A percentile compares a stretch with the other conserved stretches of the same genome.
phyloP scores from a whole-genome alignment of 2,797 vertebrate genomes.

The Melanotaenia trifasciata region DNA sequence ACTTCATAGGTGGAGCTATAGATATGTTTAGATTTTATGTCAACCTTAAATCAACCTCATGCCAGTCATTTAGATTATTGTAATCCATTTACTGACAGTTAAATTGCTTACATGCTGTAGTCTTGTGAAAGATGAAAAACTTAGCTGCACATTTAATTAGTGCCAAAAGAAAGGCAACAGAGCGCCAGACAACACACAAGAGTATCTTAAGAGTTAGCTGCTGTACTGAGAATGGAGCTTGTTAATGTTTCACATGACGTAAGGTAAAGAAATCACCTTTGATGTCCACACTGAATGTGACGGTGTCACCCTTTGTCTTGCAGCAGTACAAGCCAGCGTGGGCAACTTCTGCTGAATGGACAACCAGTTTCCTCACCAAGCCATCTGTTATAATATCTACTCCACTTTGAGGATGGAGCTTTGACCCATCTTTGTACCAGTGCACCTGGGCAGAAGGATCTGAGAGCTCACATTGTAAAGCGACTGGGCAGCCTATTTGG shows the following conservation, averaged over 20 bases:
- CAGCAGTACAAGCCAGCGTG: slow-evolving; percentile 92
- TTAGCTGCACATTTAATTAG: slow-evolving; percentile 34
- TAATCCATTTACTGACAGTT: slow-evolving; percentile 30
- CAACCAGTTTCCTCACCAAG: slow-evolving; percentile 77
- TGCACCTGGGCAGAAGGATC: slow-evolving; percentile 80
- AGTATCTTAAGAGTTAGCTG: slow-evolving; percentile 59
- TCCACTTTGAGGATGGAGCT: slow-evolving; percentile 79
- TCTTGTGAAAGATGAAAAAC: slow-evolving; percentile 28
- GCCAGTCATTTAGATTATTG: slow-evolving; percentile 44
- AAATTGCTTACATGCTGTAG: slow-evolving; percentile 55
- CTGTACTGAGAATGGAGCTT: slow-evolving; percentile 51
- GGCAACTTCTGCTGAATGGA: slow-evolving; percentile 82
- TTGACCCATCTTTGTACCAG: slow-evolving; percentile 93
- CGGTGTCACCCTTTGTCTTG: slow-evolving; percentile 88
- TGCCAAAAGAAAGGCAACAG: slow-evolving; percentile 41
- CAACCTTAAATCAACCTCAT: slow-evolving; percentile 64
- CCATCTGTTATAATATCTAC: slow-evolving; percentile 84
- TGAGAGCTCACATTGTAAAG: slow-evolving; percentile 91
- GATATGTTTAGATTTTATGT: slow-evolving; percentile 80
- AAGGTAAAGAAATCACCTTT: slow-evolving; percentile 85
- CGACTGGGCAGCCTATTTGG: slow-evolving; percentile 78
- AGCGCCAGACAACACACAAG: slow-evolving; percentile 49
- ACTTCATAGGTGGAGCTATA: slow-evolving; percentile 85
- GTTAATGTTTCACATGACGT: slow-evolving; percentile 54
- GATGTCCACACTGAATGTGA: slow-evolving; percentile 89